phyloP scores from a whole-genome alignment of 2,113 vertebrate species.

The Strigops habroptila region DNA sequence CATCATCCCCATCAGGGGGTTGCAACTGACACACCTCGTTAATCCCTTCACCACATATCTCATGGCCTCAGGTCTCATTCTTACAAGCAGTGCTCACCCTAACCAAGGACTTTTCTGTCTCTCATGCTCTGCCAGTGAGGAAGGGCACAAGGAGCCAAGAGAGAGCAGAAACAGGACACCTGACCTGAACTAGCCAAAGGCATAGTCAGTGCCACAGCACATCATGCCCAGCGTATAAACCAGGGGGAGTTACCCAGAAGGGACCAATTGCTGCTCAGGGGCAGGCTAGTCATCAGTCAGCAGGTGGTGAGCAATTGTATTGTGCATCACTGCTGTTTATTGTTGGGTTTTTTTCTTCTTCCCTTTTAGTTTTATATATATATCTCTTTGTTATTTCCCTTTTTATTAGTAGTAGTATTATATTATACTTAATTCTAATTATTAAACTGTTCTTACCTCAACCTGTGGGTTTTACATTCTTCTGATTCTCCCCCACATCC shows the following conservation, averaged over 20 bases:
- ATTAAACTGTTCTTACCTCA: not conserved
- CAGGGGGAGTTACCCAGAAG: not conserved
- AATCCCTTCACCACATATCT: not conserved
- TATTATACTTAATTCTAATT: not conserved
- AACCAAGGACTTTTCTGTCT: not conserved
- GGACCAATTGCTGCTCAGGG: not conserved
- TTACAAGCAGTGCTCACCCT: not conserved
- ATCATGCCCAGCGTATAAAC: not conserved
- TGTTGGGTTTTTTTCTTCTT: not conserved
- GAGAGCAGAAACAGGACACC: not conserved
- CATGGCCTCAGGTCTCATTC: not conserved
- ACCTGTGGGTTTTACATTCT: not conserved
- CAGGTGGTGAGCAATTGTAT: not conserved
- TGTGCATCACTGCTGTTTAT: not conserved
- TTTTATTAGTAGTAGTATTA: not conserved
- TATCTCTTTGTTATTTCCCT: not conserved
- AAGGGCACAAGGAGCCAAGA: not conserved
- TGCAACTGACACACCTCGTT: not conserved
- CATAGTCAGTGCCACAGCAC: not conserved
- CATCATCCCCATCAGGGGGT: not conserved
- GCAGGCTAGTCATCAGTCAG: not conserved
- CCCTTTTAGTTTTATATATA: not conserved
- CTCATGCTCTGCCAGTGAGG: not conserved
- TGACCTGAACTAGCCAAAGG: not conserved
- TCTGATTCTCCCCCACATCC: not conserved